Base-by-base conservation (phyloP, 2,797 vertebrate genomes). In the Anguilla pacifica region DNA sequence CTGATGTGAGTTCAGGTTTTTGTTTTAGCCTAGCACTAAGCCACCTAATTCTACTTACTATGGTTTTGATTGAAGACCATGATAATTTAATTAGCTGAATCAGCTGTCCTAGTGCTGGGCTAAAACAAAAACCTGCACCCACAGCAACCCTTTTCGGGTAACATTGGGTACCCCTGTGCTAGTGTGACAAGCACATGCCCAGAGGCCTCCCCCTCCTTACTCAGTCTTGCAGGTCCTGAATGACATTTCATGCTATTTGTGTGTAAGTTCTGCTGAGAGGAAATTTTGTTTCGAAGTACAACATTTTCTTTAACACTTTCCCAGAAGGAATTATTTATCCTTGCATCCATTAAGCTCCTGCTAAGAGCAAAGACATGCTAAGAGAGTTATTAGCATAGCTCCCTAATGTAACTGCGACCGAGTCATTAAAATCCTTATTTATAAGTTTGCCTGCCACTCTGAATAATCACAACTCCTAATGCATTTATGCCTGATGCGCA, bases 181-280 rank as follows among this genome's bases (percentile, higher is more conserved):
- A 17, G 35, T 17, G 35, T 19, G 19, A 46, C 77, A 81, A 39
- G 15, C 1, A 10, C 77, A 22, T 5, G 6, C 13, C 9, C 19
- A 13, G 5, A 46, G 17, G 5, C 6, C 19, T 46, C 39, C 31
- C 39, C 39, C 3, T 7, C 17, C 19, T 11, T 22, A 3, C 11
- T 81, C 39, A 81, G 72, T 39, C 72, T 77, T 25, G 15, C 39
- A 1, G 6, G 77, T 9, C 35, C 19, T 25, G 46, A 81, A 22
- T 81, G 15, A 77, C 72, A 77, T 43, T 81, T 81, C 77, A 81
- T 46, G 15, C 77, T 46, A 43, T 81, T 81, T 81, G 77, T 81
- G 77, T 81, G 77, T 39, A 35, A 9, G 35, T 15, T 81, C 35
- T 49, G 77, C 77, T 81, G 25, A 7, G 77, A 81, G 46, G 19